A percentile compares a stretch with the other conserved stretches of the same genome.
Evolutionary conservation across 2,888 invertebrate genomes (phyloP).

Genomic region (Phlogophora meticulosa): DNA sequence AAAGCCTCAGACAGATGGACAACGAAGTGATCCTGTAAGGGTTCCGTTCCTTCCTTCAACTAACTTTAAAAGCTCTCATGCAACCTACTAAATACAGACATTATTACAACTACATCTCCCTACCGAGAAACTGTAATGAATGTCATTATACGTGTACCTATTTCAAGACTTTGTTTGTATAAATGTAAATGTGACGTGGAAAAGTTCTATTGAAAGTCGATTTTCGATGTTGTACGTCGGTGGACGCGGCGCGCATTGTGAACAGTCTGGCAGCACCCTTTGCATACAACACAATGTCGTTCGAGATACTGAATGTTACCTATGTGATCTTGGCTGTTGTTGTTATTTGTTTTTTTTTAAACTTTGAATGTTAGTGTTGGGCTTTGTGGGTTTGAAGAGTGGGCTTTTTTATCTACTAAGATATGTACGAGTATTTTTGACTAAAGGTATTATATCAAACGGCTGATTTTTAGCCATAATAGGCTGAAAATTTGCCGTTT

Average conservation of each 20-base stretch:
- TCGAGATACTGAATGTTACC: constrained; percentile 70
- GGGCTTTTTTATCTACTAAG: no score
- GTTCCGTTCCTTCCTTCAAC: no score
- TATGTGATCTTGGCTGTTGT: constrained; percentile 61
- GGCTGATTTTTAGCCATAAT: no score
- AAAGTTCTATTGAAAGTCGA: constrained; percentile 87
- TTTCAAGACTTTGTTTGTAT: constrained; percentile 72
- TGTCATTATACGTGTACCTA: constrained; percentile 60
- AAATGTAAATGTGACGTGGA: constrained; percentile 83
- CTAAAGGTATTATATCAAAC: no score
- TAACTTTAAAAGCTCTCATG: background rate
- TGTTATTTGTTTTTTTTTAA: constrained; percentile 48
- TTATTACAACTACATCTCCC: constrained; percentile 5
- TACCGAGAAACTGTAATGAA: constrained; percentile 52
- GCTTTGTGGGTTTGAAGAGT: background rate
- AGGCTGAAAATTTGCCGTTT: no score
- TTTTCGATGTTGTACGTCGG: constrained; percentile 83
- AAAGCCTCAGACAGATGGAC: no score
- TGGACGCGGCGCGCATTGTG: constrained; percentile 76
- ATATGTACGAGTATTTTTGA: no score
- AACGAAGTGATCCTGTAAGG: no score
- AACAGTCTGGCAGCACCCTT: constrained; percentile 72
- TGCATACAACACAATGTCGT: constrained; percentile 76
- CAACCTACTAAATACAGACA: background rate
- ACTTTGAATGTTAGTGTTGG: background rate